These are phyloP conservation scores for Lithophane leautieri DNA, from an alignment of 2,888 invertebrate species.

Conservation along the genomic window DNA sequence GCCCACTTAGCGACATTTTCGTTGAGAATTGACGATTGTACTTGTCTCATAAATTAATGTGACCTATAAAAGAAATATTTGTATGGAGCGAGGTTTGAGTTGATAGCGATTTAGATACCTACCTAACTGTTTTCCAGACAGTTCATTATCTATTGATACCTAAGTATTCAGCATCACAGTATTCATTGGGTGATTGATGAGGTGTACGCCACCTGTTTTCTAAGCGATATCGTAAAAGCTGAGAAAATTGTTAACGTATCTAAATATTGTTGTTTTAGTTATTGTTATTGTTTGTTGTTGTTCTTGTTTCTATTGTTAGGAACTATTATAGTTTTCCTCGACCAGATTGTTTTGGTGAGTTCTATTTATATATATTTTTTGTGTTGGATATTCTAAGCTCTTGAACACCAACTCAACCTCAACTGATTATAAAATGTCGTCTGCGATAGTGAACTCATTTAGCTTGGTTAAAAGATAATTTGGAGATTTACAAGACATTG, in stretches of 20 bases:
- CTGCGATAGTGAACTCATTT: background rate
- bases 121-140: background rate
- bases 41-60: constrained; percentile 72
- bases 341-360: background rate
- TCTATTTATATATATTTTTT: background rate
- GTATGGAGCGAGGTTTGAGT: constrained; percentile 42
- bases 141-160: background rate
- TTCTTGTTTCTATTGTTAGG: no score
- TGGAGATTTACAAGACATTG: background rate
- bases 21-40: constrained; percentile 60
- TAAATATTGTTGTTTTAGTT: no score
- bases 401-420: background rate
- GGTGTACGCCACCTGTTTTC: background rate
- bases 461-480: background rate
- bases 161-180: background rate
- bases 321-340: background rate
- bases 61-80: constrained; percentile 59
- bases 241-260: background rate
- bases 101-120: constrained; percentile 36
- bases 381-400: background rate
- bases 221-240: no score
- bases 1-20: constrained; percentile 60
- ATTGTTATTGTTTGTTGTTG: no score
- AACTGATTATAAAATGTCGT: background rate
- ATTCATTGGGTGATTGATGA: background rate